Percentiles rank a stretch among this genome's conserved stretches.
Conservation (phyloP, 2,888 invertebrate species). For the Andrena trimmerana region DNA sequence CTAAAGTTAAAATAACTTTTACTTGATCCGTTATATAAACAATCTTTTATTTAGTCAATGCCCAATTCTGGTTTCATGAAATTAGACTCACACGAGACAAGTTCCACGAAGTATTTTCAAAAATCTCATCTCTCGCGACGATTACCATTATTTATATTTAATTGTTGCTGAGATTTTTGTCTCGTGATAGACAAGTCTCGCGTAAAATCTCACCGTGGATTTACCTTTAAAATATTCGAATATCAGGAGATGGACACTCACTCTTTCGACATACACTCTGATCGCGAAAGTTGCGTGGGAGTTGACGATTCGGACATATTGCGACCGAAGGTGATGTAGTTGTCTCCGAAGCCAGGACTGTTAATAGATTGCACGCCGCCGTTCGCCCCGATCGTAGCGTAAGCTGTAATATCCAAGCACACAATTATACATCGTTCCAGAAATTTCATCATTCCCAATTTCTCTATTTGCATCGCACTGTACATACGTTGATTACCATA, state of each 20-base stretch:
- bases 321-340: slow-evolving; percentile 85
- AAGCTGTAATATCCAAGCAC: slow-evolving; percentile 70
- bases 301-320: slow-evolving; percentile 80
- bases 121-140: too few species aligned
- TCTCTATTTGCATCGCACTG: slow-evolving; percentile 19
- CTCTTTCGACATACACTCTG: slow-evolving; percentile 84
- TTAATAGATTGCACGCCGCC: slow-evolving; percentile 78
- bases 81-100: too few species aligned
- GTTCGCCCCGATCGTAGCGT: slow-evolving; percentile 78
- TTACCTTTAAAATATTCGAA: too few species aligned
- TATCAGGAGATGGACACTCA: slow-evolving; percentile 71
- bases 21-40: too few species aligned
- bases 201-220: too few species aligned
- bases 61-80: too few species aligned
- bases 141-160: too few species aligned
- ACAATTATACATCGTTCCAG: background rate
- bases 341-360: slow-evolving; percentile 84
- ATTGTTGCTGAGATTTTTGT: too few species aligned
- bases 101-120: too few species aligned
- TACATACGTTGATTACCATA: slow-evolving; percentile 83
- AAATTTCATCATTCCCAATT: background rate
- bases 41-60: too few species aligned
- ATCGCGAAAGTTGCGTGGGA: slow-evolving; percentile 80
- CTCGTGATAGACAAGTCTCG: too few species aligned
- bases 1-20: too few species aligned